Conservation (phyloP, 2,888 invertebrate species). For the Cyclophora albipunctata region DNA sequence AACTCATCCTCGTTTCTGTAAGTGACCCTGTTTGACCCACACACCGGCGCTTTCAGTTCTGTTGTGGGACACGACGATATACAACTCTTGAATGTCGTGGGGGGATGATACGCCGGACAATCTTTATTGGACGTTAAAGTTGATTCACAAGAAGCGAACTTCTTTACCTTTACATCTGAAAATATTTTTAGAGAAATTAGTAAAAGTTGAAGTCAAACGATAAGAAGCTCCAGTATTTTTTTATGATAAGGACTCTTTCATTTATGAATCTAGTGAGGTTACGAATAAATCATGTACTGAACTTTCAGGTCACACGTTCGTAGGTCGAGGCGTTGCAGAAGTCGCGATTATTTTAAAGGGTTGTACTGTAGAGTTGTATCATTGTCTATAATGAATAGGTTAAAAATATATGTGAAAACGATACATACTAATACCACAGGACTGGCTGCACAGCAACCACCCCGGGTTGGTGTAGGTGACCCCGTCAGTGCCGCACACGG, state of each 20-base stretch:
- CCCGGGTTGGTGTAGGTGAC: slow-evolving; percentile 54
- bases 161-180: background rate
- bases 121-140: background rate
- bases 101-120: background rate
- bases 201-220: background rate
- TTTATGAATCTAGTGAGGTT: background rate
- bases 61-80: slow-evolving; percentile 4
- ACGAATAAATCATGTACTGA: too few relatives aligned
- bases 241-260: background rate
- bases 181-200: background rate
- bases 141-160: background rate
- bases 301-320: too few relatives aligned
- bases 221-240: background rate
- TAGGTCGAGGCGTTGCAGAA: too few relatives aligned
- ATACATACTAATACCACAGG: slow-evolving; percentile 57
- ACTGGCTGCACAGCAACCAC: slow-evolving; percentile 45
- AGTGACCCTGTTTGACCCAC: slow-evolving; percentile 20
- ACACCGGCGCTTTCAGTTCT: slow-evolving; percentile 19
- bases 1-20: slow-evolving; percentile 20
- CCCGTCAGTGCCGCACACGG: slow-evolving; percentile 58
- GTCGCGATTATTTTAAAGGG: too few relatives aligned
- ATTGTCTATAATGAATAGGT: too few relatives aligned
- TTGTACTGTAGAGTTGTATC: too few relatives aligned
- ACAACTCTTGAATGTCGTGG: slow-evolving; percentile 1
- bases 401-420: background rate